Evolutionary conservation across 2,888 invertebrate species (phyloP), one percentile per base, ranked within the genome.

Genomic region (Acheta domesticus): DNA sequence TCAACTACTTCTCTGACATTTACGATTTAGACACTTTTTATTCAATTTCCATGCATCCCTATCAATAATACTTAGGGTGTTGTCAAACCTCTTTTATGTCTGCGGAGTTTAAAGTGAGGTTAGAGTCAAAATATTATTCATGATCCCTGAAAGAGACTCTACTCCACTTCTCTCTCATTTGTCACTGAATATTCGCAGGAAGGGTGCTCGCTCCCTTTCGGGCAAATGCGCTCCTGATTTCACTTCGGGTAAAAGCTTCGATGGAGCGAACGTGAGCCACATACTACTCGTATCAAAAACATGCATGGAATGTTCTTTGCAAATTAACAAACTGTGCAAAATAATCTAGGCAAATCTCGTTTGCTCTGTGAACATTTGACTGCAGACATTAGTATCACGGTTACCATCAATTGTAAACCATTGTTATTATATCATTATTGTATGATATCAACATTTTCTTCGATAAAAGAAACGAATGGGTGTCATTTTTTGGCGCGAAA

Each of bases 61-160:
- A 36, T 36, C 20, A 49, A 77, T 11, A 77, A 77, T 77, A 77
- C 23, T 77, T 77, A 49, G 77, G 49, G n/a, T 36, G 36, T 49
- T 21, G 77, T 77, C 77, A 23, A 49, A 79, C 77, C 78, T 80
- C 81, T 81, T 80, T 81, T 80, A 79, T 80, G 77, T 74, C 75
- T 48, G 73, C 74, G 77, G 73, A 77, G 79, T 80, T 81, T 78
- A 78, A 81, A 81, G 78, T 81, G 80, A 79, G 81, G 79, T 80
- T 80, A 79, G 79, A 80, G 81, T 80, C 81, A 80, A 80, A 81
- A 81, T 81, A 81, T 81, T 81, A 81, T 81, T 81, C 81, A 81
- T 80, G 81, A 80, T 78, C 81, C 81, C 81, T 81, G 81, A 81
- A 81, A 81, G 80, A 79, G 81, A 50, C 74, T 23, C 48, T 19